phyloP scores from a whole-genome alignment of 2,797 vertebrate species.

The Natrix natrix region DNA sequence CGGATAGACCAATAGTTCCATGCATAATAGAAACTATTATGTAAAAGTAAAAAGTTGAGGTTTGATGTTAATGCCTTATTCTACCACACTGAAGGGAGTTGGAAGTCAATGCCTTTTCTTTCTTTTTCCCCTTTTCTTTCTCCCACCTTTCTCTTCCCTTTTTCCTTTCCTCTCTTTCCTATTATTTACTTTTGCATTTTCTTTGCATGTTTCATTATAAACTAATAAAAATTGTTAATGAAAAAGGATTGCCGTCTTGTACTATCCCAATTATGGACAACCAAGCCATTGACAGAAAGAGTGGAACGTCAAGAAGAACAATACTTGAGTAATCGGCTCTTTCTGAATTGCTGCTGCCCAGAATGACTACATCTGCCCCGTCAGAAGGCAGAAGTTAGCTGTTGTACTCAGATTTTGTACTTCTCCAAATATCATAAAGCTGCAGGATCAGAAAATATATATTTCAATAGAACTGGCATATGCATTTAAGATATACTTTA shows the following conservation, averaged over 20 bases:
- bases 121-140: too few species aligned
- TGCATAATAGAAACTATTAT: too few species aligned
- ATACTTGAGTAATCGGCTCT: background rate
- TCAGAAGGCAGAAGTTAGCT: background rate
- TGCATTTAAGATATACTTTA: background rate
- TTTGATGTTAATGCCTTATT: too few species aligned
- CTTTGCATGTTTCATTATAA: background rate
- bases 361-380: background rate
- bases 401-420: background rate
- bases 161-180: background rate
- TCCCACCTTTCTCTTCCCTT: too few species aligned
- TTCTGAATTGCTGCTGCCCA: background rate
- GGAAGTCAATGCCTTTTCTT: too few species aligned
- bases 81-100: too few species aligned
- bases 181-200: background rate
- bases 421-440: background rate
- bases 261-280: background rate
- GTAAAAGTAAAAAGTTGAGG: too few species aligned
- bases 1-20: too few species aligned
- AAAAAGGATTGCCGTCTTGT: background rate
- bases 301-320: background rate
- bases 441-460: background rate
- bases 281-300: background rate
- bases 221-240: background rate
- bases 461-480: background rate